Conservation (phyloP, 2,888 invertebrate genomes). For the Ypsolopha sequella region DNA sequence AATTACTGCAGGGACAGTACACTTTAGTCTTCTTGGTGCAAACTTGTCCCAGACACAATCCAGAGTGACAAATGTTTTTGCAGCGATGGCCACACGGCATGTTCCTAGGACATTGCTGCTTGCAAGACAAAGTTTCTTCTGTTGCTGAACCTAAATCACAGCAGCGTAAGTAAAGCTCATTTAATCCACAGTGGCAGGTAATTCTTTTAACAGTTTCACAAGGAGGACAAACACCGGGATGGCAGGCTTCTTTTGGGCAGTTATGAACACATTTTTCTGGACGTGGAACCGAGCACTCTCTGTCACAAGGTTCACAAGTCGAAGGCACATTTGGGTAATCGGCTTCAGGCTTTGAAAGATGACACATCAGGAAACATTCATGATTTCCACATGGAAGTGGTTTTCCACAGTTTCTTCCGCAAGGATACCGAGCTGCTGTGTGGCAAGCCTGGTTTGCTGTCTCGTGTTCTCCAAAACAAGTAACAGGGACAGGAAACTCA, state of each 20-base stretch:
- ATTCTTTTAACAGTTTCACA: slow-evolving; percentile 79
- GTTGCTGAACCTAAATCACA: slow-evolving; percentile 71
- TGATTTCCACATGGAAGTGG: slow-evolving; percentile 84
- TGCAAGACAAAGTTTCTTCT: slow-evolving; percentile 73
- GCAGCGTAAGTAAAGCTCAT: slow-evolving; percentile 82
- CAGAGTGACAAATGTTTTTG: slow-evolving; percentile 78
- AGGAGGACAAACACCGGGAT: slow-evolving; percentile 80
- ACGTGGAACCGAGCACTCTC: slow-evolving; percentile 73
- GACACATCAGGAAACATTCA: slow-evolving; percentile 79
- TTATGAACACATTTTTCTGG: slow-evolving; percentile 81
- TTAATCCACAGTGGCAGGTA: slow-evolving; percentile 86
- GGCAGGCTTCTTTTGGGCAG: slow-evolving; percentile 77
- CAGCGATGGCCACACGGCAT: slow-evolving; percentile 90
- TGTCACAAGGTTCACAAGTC: slow-evolving; percentile 47
- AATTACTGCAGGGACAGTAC: slow-evolving; percentile 81
- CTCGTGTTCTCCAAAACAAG: slow-evolving; percentile 82
- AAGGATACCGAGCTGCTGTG: slow-evolving; percentile 78
- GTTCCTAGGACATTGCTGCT: slow-evolving; percentile 90
- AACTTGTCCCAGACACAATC: slow-evolving; percentile 74
- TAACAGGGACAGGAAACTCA: slow-evolving; percentile 75
- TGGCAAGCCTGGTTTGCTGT: slow-evolving; percentile 76
- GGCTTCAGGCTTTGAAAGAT: slow-evolving; percentile 48
- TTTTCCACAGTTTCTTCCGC: slow-evolving; percentile 83
- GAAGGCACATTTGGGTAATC: slow-evolving; percentile 59
- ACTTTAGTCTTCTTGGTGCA: slow-evolving; percentile 87